Base-by-base conservation (phyloP, 2,888 invertebrate species). In the Tetropium fuscum region DNA sequence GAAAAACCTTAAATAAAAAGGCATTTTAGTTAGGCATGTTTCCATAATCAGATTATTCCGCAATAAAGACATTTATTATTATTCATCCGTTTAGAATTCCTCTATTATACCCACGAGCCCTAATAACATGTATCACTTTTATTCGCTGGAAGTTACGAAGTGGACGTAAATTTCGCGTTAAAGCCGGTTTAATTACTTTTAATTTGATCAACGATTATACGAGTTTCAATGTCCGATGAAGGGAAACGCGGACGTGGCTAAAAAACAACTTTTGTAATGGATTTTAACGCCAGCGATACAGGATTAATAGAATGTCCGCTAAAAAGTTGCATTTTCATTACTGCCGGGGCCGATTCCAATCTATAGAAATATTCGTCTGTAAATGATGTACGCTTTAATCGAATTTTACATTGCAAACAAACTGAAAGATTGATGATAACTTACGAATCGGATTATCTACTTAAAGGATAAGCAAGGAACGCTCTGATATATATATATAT, bases 121-220 rank as follows among this genome's bases (percentile, higher is more conserved):
- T 3, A 6, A 5, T 3, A 32, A n/a, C 11, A 34, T 34, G 1
- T 34, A 34, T 8, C 15, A 2, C 13, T 6, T 34, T 34, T 34
- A 34, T 34, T 13, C 15, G 34, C 34, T 2, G 7, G 13, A 34
- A 34, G 6, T 11, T 13, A 7, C 7, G 34, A 34, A 11, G 0
- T 34, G 34, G 15, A 34, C 13, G 34, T 13, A 13, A 34, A 34
- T 34, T 34, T 34, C 13, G 15, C 15, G 34, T 34, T 34, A 15
- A 34, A 19, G 40, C 40, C 27, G 2, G 47, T 53, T 53, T 53
- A 58, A 58, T 58, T 53, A 53, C 58, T 53, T 45, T 40, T 47
- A 58, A 58, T 58, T 58, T 53, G 47, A 53, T 53, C 34, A 25
- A 53, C 40, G 58, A 47, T 58, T 57, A 58, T 53, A 53, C 36